Base-by-base conservation (phyloP, 2,888 invertebrate genomes). In the Sericinus montela region DNA sequence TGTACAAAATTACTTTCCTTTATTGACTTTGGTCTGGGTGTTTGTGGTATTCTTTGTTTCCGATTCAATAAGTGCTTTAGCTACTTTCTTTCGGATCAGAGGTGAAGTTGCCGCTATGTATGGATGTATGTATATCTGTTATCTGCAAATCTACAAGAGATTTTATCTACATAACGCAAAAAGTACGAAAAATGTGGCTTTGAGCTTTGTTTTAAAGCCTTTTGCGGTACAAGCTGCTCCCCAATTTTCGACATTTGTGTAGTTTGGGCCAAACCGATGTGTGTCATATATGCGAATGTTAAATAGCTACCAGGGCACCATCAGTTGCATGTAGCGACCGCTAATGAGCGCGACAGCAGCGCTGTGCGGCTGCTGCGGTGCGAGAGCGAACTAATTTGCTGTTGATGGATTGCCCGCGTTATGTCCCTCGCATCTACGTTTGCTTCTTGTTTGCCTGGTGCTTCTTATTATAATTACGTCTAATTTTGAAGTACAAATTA, bases 331-430 rank as follows among this genome's bases (percentile, higher is more conserved):
- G 62, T 55, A 68, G 68, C 65, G 66, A 83, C 84, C 85, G 63
- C 87, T 86, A 86, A 86, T 85, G 86, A 86, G 80, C 63, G 76
- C 80, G 75, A 75, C 83, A 78, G 77, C 72, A 71, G 82, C 81
- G 80, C 77, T 66, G 65, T 66, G 76, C 69, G 79, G 78, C 69
- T 59, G 67, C 59, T 75, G 86, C 67, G 86, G 83, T 69, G 57
- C 65, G 66, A 62, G 71, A 71, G 75, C 70, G 78, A 81, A 85
- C 85, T 81, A 86, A 84, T 86, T 80, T 76, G 67, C 67, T 61
- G 52, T 72, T 84, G 86, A 86, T 85, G 81, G 81, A 85, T 86
- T 75, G 75, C 77, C 63, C 56, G 54, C 59, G 67, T 45, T 47
- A 47, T 49, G 13, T 14, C 32, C 37, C 41, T 49, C 52, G 30